These are phyloP conservation scores for Dorcus hopei DNA, from an alignment of 2,888 invertebrate genomes.

Conservation along the genomic window DNA sequence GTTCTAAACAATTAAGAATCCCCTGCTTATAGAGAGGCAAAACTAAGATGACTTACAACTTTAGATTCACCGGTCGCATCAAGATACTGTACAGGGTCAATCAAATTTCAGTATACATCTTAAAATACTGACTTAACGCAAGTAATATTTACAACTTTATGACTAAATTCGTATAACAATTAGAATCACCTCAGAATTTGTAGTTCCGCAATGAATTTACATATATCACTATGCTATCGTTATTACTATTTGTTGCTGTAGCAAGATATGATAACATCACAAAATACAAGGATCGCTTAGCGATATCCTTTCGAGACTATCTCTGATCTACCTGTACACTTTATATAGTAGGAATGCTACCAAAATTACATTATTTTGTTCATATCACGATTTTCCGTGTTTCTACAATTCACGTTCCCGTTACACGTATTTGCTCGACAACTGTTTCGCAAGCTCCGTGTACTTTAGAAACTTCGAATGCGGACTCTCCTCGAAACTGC, in stretches of 20 bases:
- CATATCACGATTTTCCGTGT: conserved; percentile 10
- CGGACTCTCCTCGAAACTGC: conserved; percentile 81
- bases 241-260: conserved; percentile 32
- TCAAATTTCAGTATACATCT: conserved; percentile 36
- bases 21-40: conserved; percentile 14
- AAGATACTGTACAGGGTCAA: conserved; percentile 4
- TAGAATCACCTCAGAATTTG: conserved; percentile 47
- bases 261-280: conserved; percentile 81
- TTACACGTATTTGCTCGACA: conserved; percentile 95
- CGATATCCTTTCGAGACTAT: conserved; percentile 21
- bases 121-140: conserved; percentile 48
- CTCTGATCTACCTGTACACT: conserved; percentile 18
- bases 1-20: conserved; percentile 19
- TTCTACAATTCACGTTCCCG: conserved; percentile 26
- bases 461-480: conserved; percentile 98
- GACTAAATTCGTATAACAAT: conserved; percentile 51
- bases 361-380: conserved; percentile 15
- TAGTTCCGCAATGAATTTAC: conserved; percentile 38
- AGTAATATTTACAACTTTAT: conserved; percentile 43
- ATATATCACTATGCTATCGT: conserved; percentile 24
- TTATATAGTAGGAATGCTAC: conserved; percentile 26
- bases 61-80: conserved; percentile 13
- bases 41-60: conserved; percentile 12
- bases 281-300: conserved; percentile 51
- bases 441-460: conserved; percentile 96